Conservation (phyloP, 2,797 vertebrate species). For the Lacerta agilis region DNA sequence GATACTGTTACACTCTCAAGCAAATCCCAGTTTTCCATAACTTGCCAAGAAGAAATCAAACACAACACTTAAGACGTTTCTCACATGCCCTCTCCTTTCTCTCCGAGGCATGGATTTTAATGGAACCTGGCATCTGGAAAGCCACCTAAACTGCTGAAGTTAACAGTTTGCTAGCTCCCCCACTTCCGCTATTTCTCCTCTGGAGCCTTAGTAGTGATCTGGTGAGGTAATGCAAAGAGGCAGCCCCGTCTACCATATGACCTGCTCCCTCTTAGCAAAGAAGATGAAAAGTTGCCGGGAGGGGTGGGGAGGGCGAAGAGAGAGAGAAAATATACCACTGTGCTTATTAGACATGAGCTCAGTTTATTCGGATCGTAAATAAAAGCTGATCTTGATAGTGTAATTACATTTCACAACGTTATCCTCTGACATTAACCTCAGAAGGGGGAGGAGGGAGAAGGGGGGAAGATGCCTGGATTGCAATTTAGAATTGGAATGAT, state of each 20-base stretch:
- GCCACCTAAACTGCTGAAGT: constrained; percentile 63
- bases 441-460: constrained; percentile 47
- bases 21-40: constrained; percentile 45
- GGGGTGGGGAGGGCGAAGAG: neutral
- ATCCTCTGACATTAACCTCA: constrained; percentile 68
- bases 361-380: constrained; percentile 74
- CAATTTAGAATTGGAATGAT: constrained; percentile 72
- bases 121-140: constrained; percentile 68
- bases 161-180: constrained; percentile 64
- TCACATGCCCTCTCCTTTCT: neutral
- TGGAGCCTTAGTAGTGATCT: constrained; percentile 48
- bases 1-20: constrained; percentile 35
- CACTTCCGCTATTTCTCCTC: constrained; percentile 63
- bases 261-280: constrained; percentile 23
- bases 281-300: neutral
- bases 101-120: constrained; percentile 58
- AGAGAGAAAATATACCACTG: constrained; percentile 9
- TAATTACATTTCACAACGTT: constrained; percentile 71
- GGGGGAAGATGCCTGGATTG: constrained; percentile 56
- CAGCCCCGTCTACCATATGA: constrained; percentile 19
- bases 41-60: constrained; percentile 49
- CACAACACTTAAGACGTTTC: constrained; percentile 19
- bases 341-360: constrained; percentile 60
- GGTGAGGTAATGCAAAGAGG: constrained; percentile 51
- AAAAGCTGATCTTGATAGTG: constrained; percentile 66